These are phyloP conservation scores for Bombycilla garrulus DNA, from an alignment of 2,113 vertebrate species.

Conservation along the genomic window DNA sequence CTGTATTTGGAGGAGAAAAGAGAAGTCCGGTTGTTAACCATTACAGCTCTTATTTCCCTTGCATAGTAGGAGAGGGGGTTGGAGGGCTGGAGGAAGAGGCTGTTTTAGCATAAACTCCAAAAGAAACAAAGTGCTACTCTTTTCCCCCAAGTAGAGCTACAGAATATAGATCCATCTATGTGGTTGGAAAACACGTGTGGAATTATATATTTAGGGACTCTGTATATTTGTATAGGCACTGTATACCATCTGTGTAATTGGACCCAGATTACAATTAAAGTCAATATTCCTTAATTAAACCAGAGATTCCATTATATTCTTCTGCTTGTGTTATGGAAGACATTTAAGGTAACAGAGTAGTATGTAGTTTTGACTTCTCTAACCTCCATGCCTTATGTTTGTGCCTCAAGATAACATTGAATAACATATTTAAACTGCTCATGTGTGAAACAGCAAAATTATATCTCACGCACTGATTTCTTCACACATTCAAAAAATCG, in stretches of 20 bases:
- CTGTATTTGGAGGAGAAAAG: neutral
- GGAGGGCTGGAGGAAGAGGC: neutral
- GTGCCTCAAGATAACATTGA: slow-evolving; percentile 61
- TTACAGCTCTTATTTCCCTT: neutral
- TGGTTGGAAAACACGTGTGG: neutral
- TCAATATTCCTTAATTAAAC: neutral
- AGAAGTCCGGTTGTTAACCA: neutral
- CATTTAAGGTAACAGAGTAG: neutral
- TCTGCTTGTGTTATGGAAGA: neutral
- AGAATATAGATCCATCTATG: neutral
- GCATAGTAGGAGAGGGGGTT: neutral
- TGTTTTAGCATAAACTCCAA: neutral
- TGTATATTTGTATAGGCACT: neutral
- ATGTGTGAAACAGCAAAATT: slow-evolving; percentile 39
- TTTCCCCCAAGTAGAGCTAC: neutral
- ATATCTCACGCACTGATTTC: slow-evolving; percentile 27
- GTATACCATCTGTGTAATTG: neutral
- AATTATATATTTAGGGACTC: neutral
- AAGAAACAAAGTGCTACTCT: neutral
- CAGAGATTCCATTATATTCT: neutral
- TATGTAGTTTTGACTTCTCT: slow-evolving; percentile 32
- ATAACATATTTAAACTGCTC: slow-evolving; percentile 61
- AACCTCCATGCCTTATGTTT: slow-evolving; percentile 55
- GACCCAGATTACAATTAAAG: neutral
- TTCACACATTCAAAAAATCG: neutral